Conservation (phyloP, 2,113 vertebrate genomes). For the Dryoscopus gambensis region DNA sequence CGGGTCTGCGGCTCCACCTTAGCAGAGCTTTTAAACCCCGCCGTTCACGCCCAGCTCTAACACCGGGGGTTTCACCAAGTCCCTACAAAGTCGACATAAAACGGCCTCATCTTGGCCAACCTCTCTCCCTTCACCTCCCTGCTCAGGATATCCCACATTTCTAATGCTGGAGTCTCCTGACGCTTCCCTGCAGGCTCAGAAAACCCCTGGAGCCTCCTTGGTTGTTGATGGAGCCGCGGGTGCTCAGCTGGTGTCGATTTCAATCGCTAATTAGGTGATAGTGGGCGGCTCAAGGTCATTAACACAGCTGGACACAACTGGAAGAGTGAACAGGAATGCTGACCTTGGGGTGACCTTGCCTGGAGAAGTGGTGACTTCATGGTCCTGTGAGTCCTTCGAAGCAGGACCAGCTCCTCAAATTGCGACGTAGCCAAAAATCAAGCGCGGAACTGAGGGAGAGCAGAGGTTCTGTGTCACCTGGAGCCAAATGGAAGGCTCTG, state of each 20-base stretch:
- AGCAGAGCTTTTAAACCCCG: not conserved
- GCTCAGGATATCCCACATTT: fast-evolving
- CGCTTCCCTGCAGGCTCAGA: not conserved
- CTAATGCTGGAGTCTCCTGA: fast-evolving
- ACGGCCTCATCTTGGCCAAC: fast-evolving
- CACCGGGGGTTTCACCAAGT: fast-evolving
- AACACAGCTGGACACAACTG: not conserved
- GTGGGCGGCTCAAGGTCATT: not conserved
- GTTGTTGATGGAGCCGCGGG: too few relatives aligned
- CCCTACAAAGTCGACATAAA: fast-evolving
- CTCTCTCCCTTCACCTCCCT: not conserved
- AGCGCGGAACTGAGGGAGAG: not conserved
- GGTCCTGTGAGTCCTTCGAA: not conserved
- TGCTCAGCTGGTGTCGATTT: not conserved
- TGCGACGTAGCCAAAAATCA: not conserved
- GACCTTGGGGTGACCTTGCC: not conserved
- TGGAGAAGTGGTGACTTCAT: not conserved
- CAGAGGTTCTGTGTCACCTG: fast-evolving
- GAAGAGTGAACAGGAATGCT: not conserved
- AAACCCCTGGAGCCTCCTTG: not conserved
- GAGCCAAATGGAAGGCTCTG: not conserved
- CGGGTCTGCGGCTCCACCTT: fast-evolving
- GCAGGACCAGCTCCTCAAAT: not conserved
- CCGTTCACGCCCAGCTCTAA: not conserved
- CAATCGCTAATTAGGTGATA: not conserved